Percentiles rank a stretch among this genome's conserved stretches.
phyloP scores from a whole-genome alignment of 2,113 vertebrate species.

The Ictalurus punctatus region DNA sequence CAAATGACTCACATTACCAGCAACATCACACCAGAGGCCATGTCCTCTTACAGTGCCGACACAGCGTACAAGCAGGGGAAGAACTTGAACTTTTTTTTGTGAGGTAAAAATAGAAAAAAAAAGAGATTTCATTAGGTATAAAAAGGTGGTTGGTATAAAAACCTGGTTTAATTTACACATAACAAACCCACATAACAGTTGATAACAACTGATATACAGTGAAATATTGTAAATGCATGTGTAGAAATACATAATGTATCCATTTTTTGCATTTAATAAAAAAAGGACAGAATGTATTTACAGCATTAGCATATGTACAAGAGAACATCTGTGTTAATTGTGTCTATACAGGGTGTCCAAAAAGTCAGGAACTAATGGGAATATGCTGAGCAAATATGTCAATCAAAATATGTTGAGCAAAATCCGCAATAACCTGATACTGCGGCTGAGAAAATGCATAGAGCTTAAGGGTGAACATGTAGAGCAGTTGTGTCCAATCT shows the following conservation, averaged over 20 bases:
- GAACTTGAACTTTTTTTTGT: constrained; percentile 27
- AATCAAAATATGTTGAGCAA: neutral
- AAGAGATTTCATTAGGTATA: neutral
- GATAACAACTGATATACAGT: neutral
- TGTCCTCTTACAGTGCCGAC: constrained; percentile 19
- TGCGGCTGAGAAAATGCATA: neutral
- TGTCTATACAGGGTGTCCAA: neutral
- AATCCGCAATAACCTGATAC: neutral
- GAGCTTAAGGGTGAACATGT: neutral
- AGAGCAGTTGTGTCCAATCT: neutral
- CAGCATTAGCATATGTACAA: neutral
- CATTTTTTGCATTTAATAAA: neutral
- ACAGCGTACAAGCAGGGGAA: neutral
- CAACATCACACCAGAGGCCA: constrained; percentile 6
- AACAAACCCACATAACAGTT: neutral
- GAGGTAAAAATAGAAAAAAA: neutral
- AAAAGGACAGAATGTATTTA: neutral
- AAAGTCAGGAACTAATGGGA: neutral
- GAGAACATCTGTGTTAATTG: neutral
- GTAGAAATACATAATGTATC: neutral
- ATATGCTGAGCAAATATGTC: neutral
- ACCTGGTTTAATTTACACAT: neutral
- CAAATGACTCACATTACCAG: constrained; percentile 41
- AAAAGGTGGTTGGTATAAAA: neutral
- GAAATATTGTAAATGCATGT: neutral